Base-by-base conservation (phyloP, 2,113 vertebrate genomes). In the Phylloscopus whistleri region DNA sequence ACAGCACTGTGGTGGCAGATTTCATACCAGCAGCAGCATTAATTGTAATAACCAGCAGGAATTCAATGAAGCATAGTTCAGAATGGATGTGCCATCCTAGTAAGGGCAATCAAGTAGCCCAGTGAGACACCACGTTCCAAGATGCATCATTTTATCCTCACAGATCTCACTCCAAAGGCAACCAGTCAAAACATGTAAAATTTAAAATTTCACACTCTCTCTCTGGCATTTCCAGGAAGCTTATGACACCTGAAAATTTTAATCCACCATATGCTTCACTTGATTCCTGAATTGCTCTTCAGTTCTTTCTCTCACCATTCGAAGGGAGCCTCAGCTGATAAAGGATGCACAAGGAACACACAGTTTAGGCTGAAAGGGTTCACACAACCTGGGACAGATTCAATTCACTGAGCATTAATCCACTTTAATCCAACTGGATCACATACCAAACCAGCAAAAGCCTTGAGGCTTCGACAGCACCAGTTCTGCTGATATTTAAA, bases 371-470 rank as follows among this genome's bases (percentile, higher is more conserved):
- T 18, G 24, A 72, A 81, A 90, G 60, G 56, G 46, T 77, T 92
- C 72, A 23, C 23, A 31, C 60, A 74, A 60, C 41, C 82, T 89
- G 85, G 87, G 83, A 86, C 48, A 90, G 76, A 84, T 60, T 68
- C 85, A 76, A n/a, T 90, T 90, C 90, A 83, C 76, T 60, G 60
- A 87, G 62, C 60, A 75, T 72, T 84, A 93, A 95, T 92, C 92
- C 76, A 90, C 72, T 70, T 84, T 94, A 96, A 96, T 92, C 90
- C 88, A 95, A 63, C 1, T 76, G 82, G 90, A 96, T 94, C 88
- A 89, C 80, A 64, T 12, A 79, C 58, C 89, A 82, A 94, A 93
- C 93, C 21, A 43, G 37, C 59, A 83, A 94, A 94, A 92, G 72
- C 81, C 89, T 89, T 37, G n/a, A 43, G 76, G 73, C 56, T 87